These are phyloP conservation scores for Betta splendens DNA, from an alignment of 2,797 vertebrate genomes.

Conservation along the genomic window DNA sequence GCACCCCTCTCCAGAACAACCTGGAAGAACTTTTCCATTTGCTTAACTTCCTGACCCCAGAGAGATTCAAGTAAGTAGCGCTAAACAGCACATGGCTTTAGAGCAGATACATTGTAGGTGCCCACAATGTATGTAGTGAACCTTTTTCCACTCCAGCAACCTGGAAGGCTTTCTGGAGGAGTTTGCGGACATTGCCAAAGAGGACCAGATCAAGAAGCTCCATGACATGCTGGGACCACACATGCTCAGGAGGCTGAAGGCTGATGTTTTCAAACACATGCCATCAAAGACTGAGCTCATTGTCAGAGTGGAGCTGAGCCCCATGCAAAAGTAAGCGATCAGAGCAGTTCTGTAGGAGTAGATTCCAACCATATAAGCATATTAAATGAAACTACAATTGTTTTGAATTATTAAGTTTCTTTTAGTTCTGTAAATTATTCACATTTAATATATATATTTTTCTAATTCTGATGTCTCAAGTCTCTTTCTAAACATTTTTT, in stretches of 20 bases:
- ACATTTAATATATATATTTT: not conserved
- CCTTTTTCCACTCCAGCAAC: constrained; percentile 81
- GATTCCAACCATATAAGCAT: not conserved
- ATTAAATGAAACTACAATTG: not conserved
- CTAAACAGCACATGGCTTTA: not conserved
- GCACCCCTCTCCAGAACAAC: constrained; percentile 98
- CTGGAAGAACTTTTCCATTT: constrained; percentile 97
- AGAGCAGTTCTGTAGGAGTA: not conserved
- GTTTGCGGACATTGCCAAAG: constrained; percentile 98
- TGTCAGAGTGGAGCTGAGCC: constrained; percentile 94
- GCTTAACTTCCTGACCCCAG: constrained; percentile 95
- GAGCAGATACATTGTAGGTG: not conserved
- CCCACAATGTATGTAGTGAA: constrained; percentile 2
- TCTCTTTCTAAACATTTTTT: constrained; percentile 17
- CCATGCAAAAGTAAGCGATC: constrained; percentile 95
- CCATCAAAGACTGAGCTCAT: constrained; percentile 98
- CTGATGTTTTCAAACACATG: constrained; percentile 99
- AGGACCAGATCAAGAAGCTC: constrained; percentile 99
- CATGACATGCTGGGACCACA: constrained; percentile 99
- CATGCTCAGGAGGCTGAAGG: constrained; percentile 97
- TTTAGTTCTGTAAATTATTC: not conserved
- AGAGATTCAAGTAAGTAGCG: constrained; percentile 93
- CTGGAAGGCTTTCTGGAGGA: constrained; percentile 97
- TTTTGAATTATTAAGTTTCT: not conserved
- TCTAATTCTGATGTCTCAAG: no score